A percentile compares a stretch with the other conserved stretches of the same genome.
phyloP scores from a whole-genome alignment of 2,797 vertebrate genomes.

The Chaetodon trifasciatus region DNA sequence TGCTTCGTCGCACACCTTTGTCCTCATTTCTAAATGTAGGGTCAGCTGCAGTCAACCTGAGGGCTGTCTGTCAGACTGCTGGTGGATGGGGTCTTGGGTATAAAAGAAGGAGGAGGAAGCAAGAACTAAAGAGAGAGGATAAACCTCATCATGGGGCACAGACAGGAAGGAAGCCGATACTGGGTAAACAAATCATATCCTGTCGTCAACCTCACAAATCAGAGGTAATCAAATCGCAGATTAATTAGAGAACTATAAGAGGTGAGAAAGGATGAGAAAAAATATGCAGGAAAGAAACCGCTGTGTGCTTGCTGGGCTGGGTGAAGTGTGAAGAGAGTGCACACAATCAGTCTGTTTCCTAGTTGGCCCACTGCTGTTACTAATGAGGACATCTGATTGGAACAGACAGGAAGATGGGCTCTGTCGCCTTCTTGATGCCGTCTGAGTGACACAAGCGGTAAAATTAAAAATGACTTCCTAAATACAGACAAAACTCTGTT shows the following conservation, averaged over 20 bases:
- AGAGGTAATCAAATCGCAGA: conserved; percentile 78
- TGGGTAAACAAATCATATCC: conserved; percentile 72
- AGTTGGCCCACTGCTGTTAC: conserved; percentile 53
- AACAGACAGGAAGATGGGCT: conserved; percentile 61
- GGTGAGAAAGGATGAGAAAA: conserved; percentile 33
- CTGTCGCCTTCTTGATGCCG: conserved; percentile 38
- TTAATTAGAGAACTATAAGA: conserved; percentile 60
- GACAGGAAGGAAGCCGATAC: conserved; percentile 48
- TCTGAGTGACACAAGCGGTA: conserved; percentile 41
- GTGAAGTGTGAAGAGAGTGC: conserved; percentile 48
- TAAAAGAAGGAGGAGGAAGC: conserved; percentile 43
- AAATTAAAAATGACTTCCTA: conserved; percentile 24
- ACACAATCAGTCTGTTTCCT: conserved; percentile 55
- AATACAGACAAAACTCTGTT: conserved; percentile 7
- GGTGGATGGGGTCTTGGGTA: conserved; percentile 33
- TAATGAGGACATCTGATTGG: conserved; percentile 73
- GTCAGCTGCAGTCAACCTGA: conserved; percentile 70
- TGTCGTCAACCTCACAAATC: conserved; percentile 66
- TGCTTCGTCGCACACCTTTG: conserved; percentile 73
- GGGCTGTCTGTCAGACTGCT: conserved; percentile 58
- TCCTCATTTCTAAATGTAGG: conserved; percentile 80
- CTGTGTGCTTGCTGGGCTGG: conserved; percentile 59
- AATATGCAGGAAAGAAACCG: conserved; percentile 28
- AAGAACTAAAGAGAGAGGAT: conserved; percentile 12
- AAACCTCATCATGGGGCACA: conserved; percentile 42